Evolutionary conservation across 1,140 invertebrate species (phyloP).

Genomic region (Acromyrmex heyeri): DNA sequence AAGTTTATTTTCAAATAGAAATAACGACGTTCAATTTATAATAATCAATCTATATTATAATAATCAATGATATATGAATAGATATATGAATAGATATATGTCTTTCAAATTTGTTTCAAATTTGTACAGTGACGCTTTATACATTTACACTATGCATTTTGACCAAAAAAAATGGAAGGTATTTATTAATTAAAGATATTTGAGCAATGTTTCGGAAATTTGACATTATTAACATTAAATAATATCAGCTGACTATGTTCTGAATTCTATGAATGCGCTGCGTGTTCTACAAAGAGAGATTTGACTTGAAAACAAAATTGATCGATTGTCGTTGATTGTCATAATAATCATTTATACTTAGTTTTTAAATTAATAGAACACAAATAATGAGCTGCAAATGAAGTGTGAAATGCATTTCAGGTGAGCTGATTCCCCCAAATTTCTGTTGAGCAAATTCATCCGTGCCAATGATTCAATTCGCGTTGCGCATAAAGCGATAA

Average conservation of each 20-base stretch:
- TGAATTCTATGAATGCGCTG: too few relatives aligned
- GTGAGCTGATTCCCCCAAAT: background rate
- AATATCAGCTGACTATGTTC: too few relatives aligned
- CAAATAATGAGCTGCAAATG: background rate
- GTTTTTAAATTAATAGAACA: background rate
- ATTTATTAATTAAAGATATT: conserved; percentile 27
- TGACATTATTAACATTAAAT: background rate
- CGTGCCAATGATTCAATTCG: background rate
- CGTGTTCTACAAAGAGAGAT: too few relatives aligned
- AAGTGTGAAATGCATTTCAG: background rate
- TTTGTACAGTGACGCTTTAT: background rate
- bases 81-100: background rate
- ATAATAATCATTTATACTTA: background rate
- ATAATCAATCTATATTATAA: background rate
- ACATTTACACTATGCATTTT: conserved; percentile 9
- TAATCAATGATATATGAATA: background rate
- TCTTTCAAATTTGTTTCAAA: conserved; percentile 22
- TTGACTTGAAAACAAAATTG: too few relatives aligned
- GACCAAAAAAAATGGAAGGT: background rate
- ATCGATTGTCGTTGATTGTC: too few relatives aligned
- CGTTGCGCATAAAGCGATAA: background rate
- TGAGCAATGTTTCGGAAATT: background rate
- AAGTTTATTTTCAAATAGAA: background rate
- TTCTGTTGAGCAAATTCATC: background rate
- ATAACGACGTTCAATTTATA: background rate